Evolutionary conservation across 2,113 vertebrate species (phyloP), one percentile per base, ranked within the genome.

Genomic region (Neodon shergylaensis): DNA sequence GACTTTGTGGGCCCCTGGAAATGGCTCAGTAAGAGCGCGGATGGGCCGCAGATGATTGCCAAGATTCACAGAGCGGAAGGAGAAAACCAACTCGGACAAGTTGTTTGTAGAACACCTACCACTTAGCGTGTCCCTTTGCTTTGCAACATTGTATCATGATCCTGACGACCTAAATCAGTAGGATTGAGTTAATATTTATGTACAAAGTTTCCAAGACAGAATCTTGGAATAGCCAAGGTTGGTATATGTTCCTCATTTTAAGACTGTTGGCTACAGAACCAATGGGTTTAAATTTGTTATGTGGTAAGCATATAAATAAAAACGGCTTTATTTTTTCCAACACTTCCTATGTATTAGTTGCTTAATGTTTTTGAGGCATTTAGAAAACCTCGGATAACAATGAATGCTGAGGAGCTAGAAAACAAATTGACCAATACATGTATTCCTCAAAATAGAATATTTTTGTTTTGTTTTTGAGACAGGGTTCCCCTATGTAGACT

Each of bases 221-320:
- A 26, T 54, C 66, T 94, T n/a, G 52, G 66, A 77, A 72, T 54
- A 78, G 12, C 21, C 83, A 52, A n/a, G 49, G 70, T 4, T 58
- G 68, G 68, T 52, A 5, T 1, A 13, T 24, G 14, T 49, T 78
- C 72, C 36, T 58, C 77, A 76, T 77, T 82, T 74, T 88, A 84
- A 95, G 33, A 58, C 12, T 5, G 26, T 39, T 58, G 26, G 36
- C 24, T 61, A 68, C 10, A 77, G 28, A 88, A 79, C 14, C 58
- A 88, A 39, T 26, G 61, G 10, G 70, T 61, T 94, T 92, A 93
- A 87, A 78, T 61, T 49, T 79, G 91, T 66, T 66, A 93, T 49
- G 1, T 54, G 92, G 54, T 74, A 77, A 24, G 79, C 5, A 82
- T 12, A 87, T 54, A 74, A 79, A 84, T 58, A 14, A 63, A 95